phyloP scores from a whole-genome alignment of 2,113 vertebrate genomes.

The Ailurus styani region DNA sequence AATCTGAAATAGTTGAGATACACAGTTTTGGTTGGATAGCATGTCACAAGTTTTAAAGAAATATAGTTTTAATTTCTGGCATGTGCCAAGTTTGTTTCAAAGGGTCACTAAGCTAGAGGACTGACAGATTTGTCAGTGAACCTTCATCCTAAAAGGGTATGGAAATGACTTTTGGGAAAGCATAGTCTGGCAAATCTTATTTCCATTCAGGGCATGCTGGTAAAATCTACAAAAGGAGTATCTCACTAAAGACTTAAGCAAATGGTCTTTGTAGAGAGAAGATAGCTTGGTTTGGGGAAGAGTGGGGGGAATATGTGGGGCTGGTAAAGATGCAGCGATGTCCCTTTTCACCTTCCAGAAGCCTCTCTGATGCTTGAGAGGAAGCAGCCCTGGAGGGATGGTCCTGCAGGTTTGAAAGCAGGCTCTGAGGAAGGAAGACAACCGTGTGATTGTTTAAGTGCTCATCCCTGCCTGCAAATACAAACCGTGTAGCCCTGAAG shows the following conservation, averaged over 20 bases:
- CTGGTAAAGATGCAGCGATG: not conserved
- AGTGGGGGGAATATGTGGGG: not conserved
- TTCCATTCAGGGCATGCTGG: not conserved
- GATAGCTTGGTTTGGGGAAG: not conserved
- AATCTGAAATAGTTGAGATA: not conserved
- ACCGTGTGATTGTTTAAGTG: not conserved
- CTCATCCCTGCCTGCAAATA: not conserved
- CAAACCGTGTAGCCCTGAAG: not conserved
- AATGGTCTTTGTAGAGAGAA: not conserved
- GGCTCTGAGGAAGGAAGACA: not conserved
- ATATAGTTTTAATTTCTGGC: not conserved
- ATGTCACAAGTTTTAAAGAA: not conserved
- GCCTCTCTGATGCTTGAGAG: not conserved
- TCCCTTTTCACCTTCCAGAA: not conserved
- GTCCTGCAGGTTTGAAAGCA: not conserved
- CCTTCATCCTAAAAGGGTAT: not conserved
- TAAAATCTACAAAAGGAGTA: not conserved
- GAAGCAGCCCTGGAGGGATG: not conserved
- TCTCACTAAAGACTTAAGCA: not conserved
- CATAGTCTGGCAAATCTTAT: not conserved
- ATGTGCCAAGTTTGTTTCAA: not conserved
- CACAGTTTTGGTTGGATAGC: not conserved
- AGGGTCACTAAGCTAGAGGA: not conserved
- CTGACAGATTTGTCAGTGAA: not conserved
- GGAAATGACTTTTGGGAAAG: not conserved